phyloP scores from a whole-genome alignment of 2,797 vertebrate genomes.

The Catamblyrhynchus diadema region DNA sequence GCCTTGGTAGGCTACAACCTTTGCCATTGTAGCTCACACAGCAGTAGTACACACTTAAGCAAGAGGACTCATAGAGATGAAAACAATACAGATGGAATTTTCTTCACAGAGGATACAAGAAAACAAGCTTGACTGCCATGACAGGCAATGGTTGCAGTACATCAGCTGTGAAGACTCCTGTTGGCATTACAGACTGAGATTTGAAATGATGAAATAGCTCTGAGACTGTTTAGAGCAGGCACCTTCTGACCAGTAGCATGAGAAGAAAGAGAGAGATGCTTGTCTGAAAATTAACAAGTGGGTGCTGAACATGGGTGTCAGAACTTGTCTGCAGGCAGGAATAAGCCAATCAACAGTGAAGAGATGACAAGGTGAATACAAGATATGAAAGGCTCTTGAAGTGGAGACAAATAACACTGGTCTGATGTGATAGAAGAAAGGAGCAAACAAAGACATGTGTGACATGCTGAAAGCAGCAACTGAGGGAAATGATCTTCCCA shows the following conservation, averaged over 20 bases:
- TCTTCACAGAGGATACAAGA: not conserved
- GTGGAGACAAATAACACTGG: not conserved
- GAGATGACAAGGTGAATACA: not conserved
- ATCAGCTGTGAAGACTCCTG: not conserved
- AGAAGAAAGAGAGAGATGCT: not conserved
- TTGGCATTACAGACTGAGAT: not conserved
- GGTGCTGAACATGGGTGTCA: conserved; percentile 1
- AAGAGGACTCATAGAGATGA: not conserved
- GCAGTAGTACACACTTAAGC: not conserved
- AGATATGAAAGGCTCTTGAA: not conserved
- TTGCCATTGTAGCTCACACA: not conserved
- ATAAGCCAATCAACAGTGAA: not conserved
- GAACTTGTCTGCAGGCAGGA: not conserved
- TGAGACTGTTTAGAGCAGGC: not conserved
- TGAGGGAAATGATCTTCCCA: not conserved
- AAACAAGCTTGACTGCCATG: not conserved
- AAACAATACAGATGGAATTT: not conserved
- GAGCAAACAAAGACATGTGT: not conserved
- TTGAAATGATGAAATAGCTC: not conserved
- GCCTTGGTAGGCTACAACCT: not conserved
- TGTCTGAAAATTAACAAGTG: conserved; percentile 5
- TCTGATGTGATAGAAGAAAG: not conserved
- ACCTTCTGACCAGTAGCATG: not conserved
- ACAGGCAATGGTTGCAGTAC: not conserved
- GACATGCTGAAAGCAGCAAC: not conserved